phyloP scores from a whole-genome alignment of 2,797 vertebrate genomes.

The Pangasius larnaudii region DNA sequence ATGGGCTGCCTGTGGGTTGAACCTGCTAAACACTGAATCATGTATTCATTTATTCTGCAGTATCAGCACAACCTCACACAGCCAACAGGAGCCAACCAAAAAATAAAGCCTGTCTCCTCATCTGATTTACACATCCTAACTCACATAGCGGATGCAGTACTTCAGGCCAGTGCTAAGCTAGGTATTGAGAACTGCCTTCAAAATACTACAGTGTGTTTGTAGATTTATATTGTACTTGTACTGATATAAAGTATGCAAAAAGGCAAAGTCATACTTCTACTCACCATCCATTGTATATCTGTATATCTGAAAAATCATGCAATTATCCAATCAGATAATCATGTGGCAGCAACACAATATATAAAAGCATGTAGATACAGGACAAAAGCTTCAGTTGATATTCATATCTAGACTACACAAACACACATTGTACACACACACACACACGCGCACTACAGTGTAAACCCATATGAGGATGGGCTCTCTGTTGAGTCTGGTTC shows the following conservation, averaged over 20 bases:
- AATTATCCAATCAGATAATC: not conserved
- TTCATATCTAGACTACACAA: no score
- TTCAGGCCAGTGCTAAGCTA: constrained; percentile 29
- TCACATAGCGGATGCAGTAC: not conserved
- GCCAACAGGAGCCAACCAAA: constrained; percentile 34
- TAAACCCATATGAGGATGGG: no score
- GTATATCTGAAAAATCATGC: not conserved
- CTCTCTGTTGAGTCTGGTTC: no score
- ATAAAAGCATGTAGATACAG: not conserved
- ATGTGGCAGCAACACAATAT: not conserved
- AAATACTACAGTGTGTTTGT: constrained; percentile 25
- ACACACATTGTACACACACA: no score
- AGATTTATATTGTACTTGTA: constrained; percentile 33
- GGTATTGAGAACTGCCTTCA: constrained; percentile 14
- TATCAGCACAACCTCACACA: constrained; percentile 26
- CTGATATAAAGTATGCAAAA: constrained; percentile 20
- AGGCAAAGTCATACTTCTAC: not conserved
- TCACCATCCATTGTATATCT: not conserved
- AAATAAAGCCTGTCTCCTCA: constrained; percentile 17
- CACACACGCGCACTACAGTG: no score
- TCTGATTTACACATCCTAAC: constrained; percentile 34
- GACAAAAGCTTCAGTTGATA: not conserved
- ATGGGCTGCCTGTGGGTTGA: not conserved
- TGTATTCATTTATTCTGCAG: constrained; percentile 47
- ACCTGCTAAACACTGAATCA: constrained; percentile 42